Evolutionary conservation across 2,888 invertebrate genomes (phyloP).

Genomic region (Eucriotettix oculatus): DNA sequence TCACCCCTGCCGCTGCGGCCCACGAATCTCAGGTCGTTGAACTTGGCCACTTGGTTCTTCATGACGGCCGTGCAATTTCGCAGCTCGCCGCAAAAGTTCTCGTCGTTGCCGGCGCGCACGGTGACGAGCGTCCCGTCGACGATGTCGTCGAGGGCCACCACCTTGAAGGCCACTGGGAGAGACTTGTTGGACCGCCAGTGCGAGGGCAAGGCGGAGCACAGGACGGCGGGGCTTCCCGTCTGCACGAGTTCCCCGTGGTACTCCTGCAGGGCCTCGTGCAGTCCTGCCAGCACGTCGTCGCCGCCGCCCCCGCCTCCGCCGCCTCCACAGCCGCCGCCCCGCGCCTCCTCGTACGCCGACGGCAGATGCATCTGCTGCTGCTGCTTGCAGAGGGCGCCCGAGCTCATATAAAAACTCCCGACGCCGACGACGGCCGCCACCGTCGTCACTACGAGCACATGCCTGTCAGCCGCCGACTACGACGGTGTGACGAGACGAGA

Average conservation of each 20-base stretch:
- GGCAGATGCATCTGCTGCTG: constrained; percentile 10
- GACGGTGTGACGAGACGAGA: constrained; percentile 2
- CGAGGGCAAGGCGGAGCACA: constrained; percentile 82
- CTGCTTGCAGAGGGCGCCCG: constrained; percentile 56
- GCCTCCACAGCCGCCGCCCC: constrained; percentile 32
- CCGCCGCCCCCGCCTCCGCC: constrained; percentile 28
- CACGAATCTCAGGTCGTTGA: constrained; percentile 95
- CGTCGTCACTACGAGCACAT: constrained; percentile 32
- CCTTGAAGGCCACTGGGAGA: constrained; percentile 89
- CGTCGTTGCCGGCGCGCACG: constrained; percentile 92
- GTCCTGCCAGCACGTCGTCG: constrained; percentile 48
- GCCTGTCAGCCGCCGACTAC: constrained; percentile 1
- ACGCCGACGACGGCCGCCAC: constrained; percentile 27
- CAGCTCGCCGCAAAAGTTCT: constrained; percentile 90
- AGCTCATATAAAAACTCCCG: constrained; percentile 46
- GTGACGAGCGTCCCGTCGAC: constrained; percentile 88
- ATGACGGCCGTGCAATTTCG: constrained; percentile 86
- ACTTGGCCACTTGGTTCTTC: constrained; percentile 97
- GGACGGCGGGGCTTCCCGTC: constrained; percentile 88
- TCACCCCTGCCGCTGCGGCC: constrained; percentile 89
- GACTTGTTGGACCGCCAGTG: constrained; percentile 99
- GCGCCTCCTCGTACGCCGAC: constrained; percentile 13
- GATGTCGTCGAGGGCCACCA: constrained; percentile 83
- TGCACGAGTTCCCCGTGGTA: constrained; percentile 86
- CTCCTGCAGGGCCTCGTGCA: constrained; percentile 67